phyloP scores from a whole-genome alignment of 2,888 invertebrate genomes.

The Ectemnius lituratus region DNA sequence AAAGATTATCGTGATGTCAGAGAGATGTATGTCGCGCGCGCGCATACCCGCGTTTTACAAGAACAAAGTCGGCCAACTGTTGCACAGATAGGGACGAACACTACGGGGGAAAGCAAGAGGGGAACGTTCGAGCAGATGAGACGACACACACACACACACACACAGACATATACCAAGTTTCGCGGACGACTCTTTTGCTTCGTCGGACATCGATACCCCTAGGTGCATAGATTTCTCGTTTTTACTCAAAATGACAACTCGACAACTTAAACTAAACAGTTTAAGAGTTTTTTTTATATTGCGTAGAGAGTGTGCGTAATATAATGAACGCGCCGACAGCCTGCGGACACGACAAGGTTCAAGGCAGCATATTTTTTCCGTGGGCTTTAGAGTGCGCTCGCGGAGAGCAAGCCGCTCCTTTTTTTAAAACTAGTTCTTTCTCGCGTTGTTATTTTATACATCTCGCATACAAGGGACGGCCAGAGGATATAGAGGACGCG shows the following conservation, averaged over 20 bases:
- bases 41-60: conserved; percentile 7
- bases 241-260: conserved; percentile 8
- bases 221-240: conserved; percentile 5
- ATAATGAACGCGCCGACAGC: background rate
- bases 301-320: conserved; percentile 9
- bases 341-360: too few relatives aligned
- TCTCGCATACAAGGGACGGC: conserved; percentile 15
- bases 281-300: conserved; percentile 17
- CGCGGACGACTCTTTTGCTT: background rate
- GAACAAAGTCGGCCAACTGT: background rate
- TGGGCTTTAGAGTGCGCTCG: too few relatives aligned
- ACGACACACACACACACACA: background rate
- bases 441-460: conserved; percentile 22
- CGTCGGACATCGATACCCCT: conserved; percentile 6
- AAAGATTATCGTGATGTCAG: conserved; percentile 61
- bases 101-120: background rate
- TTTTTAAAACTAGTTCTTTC: conserved; percentile 19
- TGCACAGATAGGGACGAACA: background rate
- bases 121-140: background rate
- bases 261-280: background rate
- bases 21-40: conserved; percentile 29
- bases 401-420: conserved; percentile 13
- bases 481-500: background rate
- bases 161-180: background rate
- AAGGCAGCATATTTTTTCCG: too few relatives aligned